phyloP scores from a whole-genome alignment of 2,888 invertebrate species.

The Choristoneura rosaceana region DNA sequence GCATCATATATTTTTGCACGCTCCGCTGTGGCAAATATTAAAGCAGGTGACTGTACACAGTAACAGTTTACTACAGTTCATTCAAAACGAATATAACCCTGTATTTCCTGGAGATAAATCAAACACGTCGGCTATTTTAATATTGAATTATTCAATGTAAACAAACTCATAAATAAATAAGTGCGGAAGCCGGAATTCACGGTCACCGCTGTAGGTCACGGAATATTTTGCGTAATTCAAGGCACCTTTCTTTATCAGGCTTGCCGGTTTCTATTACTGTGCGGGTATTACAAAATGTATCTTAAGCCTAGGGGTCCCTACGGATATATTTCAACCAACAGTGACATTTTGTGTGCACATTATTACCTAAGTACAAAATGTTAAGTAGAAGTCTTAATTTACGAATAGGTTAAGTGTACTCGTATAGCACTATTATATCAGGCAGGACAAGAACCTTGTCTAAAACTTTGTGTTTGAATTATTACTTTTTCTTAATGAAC shows the following conservation, averaged over 20 bases:
- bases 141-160: conserved; percentile 11
- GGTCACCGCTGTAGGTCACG: conserved; percentile 30
- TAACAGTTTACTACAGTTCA: neutral
- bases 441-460: too few relatives aligned
- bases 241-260: conserved; percentile 23
- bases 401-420: too few relatives aligned
- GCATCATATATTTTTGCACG: too few relatives aligned
- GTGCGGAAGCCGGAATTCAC: conserved; percentile 34
- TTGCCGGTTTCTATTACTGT: neutral
- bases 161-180: conserved; percentile 27
- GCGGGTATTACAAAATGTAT: neutral
- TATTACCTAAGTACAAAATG: too few relatives aligned
- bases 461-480: too few relatives aligned
- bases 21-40: neutral
- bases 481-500: too few relatives aligned
- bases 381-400: too few relatives aligned
- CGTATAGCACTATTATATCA: too few relatives aligned
- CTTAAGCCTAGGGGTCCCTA: too few relatives aligned
- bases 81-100: neutral
- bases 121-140: neutral
- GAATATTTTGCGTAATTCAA: conserved; percentile 34
- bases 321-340: too few relatives aligned
- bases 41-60: neutral
- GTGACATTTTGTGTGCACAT: too few relatives aligned
- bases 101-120: conserved; percentile 18